Conservation (phyloP, 2,113 vertebrate species). For the Nasalis larvatus region DNA sequence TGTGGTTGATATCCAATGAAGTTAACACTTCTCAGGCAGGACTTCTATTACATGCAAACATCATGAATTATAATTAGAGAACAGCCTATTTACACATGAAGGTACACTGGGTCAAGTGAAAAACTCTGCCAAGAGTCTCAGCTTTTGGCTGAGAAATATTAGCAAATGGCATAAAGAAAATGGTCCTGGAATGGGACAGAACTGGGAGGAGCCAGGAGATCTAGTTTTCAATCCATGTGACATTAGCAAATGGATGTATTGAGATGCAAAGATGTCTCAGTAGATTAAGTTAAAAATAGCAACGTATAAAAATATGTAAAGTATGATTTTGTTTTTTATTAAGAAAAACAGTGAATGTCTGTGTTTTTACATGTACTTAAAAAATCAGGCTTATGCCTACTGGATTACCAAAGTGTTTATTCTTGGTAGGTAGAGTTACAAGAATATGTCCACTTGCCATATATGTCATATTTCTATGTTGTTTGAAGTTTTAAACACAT, state of each 20-base stretch:
- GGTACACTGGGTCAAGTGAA: not conserved
- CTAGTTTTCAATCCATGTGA: not conserved
- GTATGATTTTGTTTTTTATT: not conserved
- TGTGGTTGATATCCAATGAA: constrained; percentile 80
- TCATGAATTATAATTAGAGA: constrained; percentile 69
- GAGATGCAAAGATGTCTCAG: not conserved
- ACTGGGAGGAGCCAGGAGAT: not conserved
- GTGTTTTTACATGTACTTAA: not conserved
- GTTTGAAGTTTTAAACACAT: not conserved
- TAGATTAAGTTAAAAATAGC: not conserved
- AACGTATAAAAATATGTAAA: not conserved
- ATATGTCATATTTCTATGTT: not conserved
- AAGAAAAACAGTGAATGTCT: not conserved
- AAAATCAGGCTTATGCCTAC: not conserved
- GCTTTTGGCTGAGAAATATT: not conserved
- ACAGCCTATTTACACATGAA: not conserved
- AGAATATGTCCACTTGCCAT: not conserved
- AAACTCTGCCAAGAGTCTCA: not conserved
- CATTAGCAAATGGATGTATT: not conserved
- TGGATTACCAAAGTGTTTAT: not conserved
- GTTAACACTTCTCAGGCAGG: constrained; percentile 81
- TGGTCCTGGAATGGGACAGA: not conserved
- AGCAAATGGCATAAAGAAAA: not conserved
- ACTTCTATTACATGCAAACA: constrained; percentile 73
- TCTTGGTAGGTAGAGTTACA: not conserved